Conservation (phyloP, 1,140 invertebrate genomes). For the Anoplophora glabripennis region DNA sequence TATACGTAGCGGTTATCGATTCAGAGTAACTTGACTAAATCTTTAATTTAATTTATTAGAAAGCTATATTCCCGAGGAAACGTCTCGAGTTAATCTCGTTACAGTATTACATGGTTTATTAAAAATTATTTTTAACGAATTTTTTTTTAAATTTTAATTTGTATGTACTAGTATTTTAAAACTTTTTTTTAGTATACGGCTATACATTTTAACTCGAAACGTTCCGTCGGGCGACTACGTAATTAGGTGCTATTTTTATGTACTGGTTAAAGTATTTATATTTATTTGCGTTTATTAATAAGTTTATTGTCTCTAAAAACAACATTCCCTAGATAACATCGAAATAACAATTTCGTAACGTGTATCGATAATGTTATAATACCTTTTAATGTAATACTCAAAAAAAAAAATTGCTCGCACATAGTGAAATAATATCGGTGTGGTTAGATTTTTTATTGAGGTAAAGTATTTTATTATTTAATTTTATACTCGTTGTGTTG, state of each 20-base stretch:
- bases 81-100: no score
- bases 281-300: slow-evolving; percentile 2
- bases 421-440: slow-evolving; percentile 8
- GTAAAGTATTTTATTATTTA: not conserved
- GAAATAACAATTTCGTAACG: not conserved
- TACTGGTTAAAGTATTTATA: slow-evolving; percentile 4
- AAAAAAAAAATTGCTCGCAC: slow-evolving; percentile 1
- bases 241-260: not conserved
- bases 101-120: no score
- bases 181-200: no score
- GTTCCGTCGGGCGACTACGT: no score
- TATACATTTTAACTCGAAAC: no score
- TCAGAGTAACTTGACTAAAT: not conserved
- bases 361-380: not conserved
- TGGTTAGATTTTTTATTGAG: slow-evolving; percentile 7
- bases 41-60: not conserved
- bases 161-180: no score
- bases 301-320: not conserved
- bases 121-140: no score
- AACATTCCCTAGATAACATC: slow-evolving; percentile 13
- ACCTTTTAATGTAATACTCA: slow-evolving; percentile 11
- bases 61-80: no score
- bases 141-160: no score
- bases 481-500: not conserved
- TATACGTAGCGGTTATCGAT: not conserved